phyloP scores from a whole-genome alignment of 2,113 vertebrate genomes.

The Girardinichthys multiradiatus region DNA sequence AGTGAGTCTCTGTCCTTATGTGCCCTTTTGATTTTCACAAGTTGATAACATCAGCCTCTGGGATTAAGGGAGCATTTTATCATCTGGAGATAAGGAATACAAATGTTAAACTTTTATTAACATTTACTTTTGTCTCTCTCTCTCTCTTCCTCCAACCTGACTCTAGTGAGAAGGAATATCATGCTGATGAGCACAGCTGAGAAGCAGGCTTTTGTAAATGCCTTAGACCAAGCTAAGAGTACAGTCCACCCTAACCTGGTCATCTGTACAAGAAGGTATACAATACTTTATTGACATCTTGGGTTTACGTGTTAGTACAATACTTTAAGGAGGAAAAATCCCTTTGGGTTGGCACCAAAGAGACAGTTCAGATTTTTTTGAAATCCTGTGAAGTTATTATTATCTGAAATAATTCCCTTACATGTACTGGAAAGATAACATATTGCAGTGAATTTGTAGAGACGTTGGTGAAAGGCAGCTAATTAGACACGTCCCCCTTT shows the following conservation, averaged over 20 bases:
- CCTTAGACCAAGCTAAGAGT: conserved; percentile 89
- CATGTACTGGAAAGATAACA: too few species aligned
- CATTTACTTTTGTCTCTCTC: conserved; percentile 18
- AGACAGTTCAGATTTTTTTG: too few species aligned
- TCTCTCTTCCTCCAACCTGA: conserved; percentile 2
- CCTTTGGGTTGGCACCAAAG: too few species aligned
- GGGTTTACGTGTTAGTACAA: neutral
- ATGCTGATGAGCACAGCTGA: conserved; percentile 85
- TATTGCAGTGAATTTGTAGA: too few species aligned
- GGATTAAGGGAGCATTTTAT: conserved; percentile 21
- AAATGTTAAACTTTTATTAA: conserved; percentile 42
- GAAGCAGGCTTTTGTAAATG: conserved; percentile 83
- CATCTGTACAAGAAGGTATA: conserved; percentile 88
- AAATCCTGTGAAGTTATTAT: too few species aligned
- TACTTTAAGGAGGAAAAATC: neutral
- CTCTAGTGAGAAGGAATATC: conserved; percentile 89
- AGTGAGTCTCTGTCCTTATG: neutral
- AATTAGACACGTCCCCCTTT: too few species aligned
- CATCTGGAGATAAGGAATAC: conserved; percentile 23
- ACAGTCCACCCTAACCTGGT: conserved; percentile 90
- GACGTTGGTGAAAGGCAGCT: too few species aligned
- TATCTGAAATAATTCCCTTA: too few species aligned
- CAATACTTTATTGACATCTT: conserved; percentile 53
- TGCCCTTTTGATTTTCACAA: conserved; percentile 8
- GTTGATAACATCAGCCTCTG: conserved; percentile 7